A percentile compares a stretch with the other conserved stretches of the same genome.
Conservation (phyloP, 2,797 vertebrate genomes). For the Lacerta agilis region DNA sequence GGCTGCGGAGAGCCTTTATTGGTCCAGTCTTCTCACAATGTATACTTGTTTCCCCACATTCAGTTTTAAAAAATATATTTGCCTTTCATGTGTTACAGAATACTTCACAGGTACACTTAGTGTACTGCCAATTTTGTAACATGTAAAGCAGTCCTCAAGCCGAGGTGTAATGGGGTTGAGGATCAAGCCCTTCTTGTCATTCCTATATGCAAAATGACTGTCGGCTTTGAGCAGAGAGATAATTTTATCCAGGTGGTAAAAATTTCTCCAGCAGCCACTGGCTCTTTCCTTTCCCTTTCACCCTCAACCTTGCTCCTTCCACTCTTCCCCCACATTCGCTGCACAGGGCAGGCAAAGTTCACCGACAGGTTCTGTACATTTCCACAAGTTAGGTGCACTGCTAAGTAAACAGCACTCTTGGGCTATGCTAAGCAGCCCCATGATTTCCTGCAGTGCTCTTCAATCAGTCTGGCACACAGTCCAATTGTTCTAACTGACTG, state of each 20-base stretch:
- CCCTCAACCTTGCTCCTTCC: background rate
- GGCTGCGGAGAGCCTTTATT: no score
- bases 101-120: background rate
- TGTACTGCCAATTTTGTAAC: background rate
- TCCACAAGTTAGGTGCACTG: background rate
- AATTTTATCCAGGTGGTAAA: background rate
- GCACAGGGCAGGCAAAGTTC: background rate
- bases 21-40: background rate
- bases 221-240: background rate
- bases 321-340: background rate
- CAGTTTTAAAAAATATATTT: background rate
- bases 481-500: background rate
- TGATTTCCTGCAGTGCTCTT: constrained; percentile 8
- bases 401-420: background rate
- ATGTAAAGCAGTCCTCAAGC: background rate
- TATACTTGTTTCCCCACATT: background rate
- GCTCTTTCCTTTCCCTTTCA: background rate
- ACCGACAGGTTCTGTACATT: background rate
- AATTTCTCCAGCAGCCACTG: background rate
- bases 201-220: background rate
- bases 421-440: background rate
- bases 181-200: background rate
- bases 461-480: constrained; percentile 5
- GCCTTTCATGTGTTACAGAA: background rate
- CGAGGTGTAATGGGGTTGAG: background rate